A percentile compares a stretch with the other conserved stretches of the same genome.
Evolutionary conservation across 2,797 vertebrate genomes (phyloP).

Genomic region (Meda fulgida): DNA sequence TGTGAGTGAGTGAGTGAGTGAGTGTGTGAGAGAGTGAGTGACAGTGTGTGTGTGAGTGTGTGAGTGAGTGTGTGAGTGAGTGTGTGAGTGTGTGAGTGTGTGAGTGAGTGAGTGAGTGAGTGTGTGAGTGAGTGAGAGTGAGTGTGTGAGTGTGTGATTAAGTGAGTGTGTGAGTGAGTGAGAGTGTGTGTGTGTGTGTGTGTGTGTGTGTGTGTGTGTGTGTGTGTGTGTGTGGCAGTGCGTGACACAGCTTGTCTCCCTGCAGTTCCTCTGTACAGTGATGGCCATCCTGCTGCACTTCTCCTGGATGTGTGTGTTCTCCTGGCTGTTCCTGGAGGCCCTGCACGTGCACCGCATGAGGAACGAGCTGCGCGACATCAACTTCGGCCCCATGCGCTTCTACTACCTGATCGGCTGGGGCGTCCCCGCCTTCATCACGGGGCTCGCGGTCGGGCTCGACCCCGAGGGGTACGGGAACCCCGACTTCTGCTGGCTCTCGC

Average conservation of each 20-base stretch:
- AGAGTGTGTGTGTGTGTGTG: neutral
- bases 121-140: no score
- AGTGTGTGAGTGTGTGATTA: no score
- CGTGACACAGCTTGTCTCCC: neutral
- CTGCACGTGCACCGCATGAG: conserved; percentile 92
- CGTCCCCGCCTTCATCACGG: conserved; percentile 93
- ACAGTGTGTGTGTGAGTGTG: no score
- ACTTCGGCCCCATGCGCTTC: conserved; percentile 94
- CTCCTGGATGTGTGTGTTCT: conserved; percentile 93
- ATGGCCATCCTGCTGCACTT: conserved; percentile 97
- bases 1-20: no score
- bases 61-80: no score
- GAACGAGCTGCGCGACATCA: conserved; percentile 90
- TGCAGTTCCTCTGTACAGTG: conserved; percentile 91
- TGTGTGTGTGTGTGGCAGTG: neutral
- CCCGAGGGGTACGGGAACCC: conserved; percentile 95
- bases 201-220: neutral
- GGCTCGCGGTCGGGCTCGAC: conserved; percentile 92
- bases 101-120: no score
- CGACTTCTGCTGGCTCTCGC: conserved; percentile 95
- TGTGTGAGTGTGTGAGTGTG: no score
- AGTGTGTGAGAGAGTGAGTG: no score
- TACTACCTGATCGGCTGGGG: conserved; percentile 98
- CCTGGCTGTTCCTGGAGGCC: conserved; percentile 93
- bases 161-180: neutral